Percentiles rank a stretch among this genome's conserved stretches.
phyloP scores from a whole-genome alignment of 2,113 vertebrate species.

The Otolemur garnettii region DNA sequence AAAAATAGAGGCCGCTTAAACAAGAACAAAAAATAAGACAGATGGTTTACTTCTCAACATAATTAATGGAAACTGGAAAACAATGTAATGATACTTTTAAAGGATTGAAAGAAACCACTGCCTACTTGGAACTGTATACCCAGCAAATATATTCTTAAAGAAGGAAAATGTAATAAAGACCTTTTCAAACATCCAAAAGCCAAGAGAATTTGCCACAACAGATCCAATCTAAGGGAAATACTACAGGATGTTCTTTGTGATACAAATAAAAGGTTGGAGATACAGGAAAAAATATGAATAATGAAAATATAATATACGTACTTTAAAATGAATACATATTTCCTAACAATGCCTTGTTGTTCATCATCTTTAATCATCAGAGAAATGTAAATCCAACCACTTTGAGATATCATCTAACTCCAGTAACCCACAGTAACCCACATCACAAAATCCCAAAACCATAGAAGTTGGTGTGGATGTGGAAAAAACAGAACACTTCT shows the following conservation, averaged over 20 bases:
- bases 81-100: background rate
- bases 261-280: background rate
- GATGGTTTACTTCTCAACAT: background rate
- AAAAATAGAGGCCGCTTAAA: background rate
- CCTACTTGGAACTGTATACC: background rate
- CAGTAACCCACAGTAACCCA: too few relatives aligned
- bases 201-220: background rate
- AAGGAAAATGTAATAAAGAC: background rate
- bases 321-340: background rate
- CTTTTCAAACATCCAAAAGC: background rate
- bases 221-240: background rate
- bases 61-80: background rate
- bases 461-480: too few relatives aligned
- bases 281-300: background rate
- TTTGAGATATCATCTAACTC: too few relatives aligned
- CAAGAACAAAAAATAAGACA: background rate
- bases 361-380: too few relatives aligned
- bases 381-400: too few relatives aligned
- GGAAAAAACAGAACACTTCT: too few relatives aligned
- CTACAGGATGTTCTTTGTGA: background rate
- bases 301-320: background rate
- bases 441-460: too few relatives aligned
- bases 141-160: background rate
- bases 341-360: background rate
- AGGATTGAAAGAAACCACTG: background rate